Evolutionary conservation across 2,888 invertebrate species (phyloP), one percentile per base, ranked within the genome.

Genomic region (Polyommatus iphigenia): DNA sequence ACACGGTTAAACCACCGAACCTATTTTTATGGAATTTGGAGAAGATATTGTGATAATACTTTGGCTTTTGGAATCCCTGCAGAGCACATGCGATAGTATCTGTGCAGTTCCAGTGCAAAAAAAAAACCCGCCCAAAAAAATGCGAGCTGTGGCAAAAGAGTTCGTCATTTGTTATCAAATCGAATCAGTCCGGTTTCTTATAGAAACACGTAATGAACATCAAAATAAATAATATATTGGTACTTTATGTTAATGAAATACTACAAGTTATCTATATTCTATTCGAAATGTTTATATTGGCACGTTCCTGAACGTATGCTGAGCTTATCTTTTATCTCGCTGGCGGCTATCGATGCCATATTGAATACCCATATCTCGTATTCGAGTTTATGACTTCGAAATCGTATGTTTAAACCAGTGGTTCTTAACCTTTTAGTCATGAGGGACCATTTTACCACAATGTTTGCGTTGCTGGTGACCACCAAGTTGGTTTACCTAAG

Each of bases 241-340:
- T 50, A 50, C 15, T 15, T 50, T 3, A 59, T 59, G 59, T 7
- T 59, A 59, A 10, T 62, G 24, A 62, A 62, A 62, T 62, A 24
- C 10, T 10, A 62, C 20, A 62, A 62, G 3, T 8, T 20, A 24
- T 62, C 20, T 59, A 62, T 54, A 54, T 54, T 54, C 54, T 54
- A 54, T 62, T 20, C 10, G 20, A 24, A 62, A 62, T 62, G 24
- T 0, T 20, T 24, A 62, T 62, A 62, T 62, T 20, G 59, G 59
- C 59, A 62, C 24, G 20, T 62, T 62, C 59, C 59, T 24, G n/a
- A 8, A 62, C 24, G 59, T 62, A 62, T 1, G 20, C 20, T 20
- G n/a, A 10, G 20, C 59, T 20, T 20, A 62, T 62, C 59, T 62
- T 62, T 62, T 62, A 62, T 62, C 59, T 62, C 59, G 24, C 59